Conservation (phyloP, 2,888 invertebrate species). For the Clivina fossor region DNA sequence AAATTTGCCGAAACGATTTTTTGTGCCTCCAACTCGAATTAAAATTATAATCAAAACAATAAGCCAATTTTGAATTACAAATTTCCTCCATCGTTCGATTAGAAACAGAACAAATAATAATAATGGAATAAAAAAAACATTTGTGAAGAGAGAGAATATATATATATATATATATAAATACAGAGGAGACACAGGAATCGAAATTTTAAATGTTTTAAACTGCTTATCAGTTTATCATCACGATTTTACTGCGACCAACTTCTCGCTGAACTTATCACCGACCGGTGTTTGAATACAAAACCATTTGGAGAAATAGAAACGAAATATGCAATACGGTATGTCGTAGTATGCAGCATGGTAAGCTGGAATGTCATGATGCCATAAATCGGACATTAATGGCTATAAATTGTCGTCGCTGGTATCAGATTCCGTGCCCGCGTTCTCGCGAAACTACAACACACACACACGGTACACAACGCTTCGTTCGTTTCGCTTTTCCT, state of each 20-base stretch:
- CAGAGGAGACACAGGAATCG: slow-evolving; percentile 51
- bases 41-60: slow-evolving; percentile 51
- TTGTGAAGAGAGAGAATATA: too few species aligned
- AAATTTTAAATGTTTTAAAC: slow-evolving; percentile 50
- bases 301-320: too few species aligned
- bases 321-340: slow-evolving; percentile 37
- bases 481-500: background rate
- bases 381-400: slow-evolving; percentile 51
- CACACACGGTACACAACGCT: background rate
- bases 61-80: slow-evolving; percentile 53
- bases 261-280: background rate
- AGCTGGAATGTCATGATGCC: slow-evolving; percentile 46
- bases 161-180: too few species aligned
- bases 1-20: slow-evolving; percentile 27
- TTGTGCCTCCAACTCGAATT: slow-evolving; percentile 30
- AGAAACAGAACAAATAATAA: too few species aligned
- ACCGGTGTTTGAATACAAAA: too few species aligned
- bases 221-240: slow-evolving; percentile 49
- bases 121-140: too few species aligned
- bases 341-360: slow-evolving; percentile 44
- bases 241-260: slow-evolving; percentile 35
- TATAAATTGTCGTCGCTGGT: slow-evolving; percentile 51
- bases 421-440: slow-evolving; percentile 33
- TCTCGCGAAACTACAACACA: slow-evolving; percentile 28
- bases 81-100: too few species aligned